These are phyloP conservation scores for Microcebus murinus DNA, from an alignment of 2,113 vertebrate genomes.

Conservation along the genomic window DNA sequence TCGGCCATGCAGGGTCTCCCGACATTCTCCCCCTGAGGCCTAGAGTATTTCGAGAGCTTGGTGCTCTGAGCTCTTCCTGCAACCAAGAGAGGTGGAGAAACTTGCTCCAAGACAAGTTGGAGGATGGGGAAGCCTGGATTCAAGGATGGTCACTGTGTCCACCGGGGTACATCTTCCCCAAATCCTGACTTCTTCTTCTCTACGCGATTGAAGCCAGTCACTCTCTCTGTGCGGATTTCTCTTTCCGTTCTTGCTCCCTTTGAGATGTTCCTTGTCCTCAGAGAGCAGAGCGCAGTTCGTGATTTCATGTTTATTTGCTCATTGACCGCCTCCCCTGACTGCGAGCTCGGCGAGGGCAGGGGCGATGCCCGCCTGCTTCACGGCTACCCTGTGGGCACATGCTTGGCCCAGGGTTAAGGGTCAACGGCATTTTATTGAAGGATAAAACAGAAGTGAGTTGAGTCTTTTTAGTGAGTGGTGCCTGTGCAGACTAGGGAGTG, in stretches of 20 bases:
- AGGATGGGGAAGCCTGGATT: neutral
- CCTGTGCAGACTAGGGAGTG: neutral
- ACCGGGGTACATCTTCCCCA: rapidly evolving
- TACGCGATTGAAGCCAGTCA: rapidly evolving
- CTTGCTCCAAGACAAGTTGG: neutral
- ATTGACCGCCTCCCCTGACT: neutral
- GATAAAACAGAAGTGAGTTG: neutral
- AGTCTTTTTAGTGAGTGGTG: neutral
- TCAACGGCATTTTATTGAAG: neutral
- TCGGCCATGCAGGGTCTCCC: no score
- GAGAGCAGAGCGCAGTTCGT: neutral
- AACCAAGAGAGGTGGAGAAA: neutral
- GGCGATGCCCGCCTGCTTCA: neutral
- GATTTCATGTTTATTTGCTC: neutral
- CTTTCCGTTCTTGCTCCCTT: neutral
- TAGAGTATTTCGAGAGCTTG: neutral
- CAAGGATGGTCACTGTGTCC: neutral
- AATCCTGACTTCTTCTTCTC: neutral
- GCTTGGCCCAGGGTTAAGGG: neutral
- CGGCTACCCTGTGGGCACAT: rapidly evolving
- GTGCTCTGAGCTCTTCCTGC: neutral
- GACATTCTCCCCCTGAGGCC: neutral
- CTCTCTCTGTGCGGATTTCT: neutral
- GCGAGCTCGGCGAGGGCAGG: rapidly evolving
- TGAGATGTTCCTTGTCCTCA: neutral